phyloP scores from a whole-genome alignment of 2,888 invertebrate species.

The Biston stratarius region DNA sequence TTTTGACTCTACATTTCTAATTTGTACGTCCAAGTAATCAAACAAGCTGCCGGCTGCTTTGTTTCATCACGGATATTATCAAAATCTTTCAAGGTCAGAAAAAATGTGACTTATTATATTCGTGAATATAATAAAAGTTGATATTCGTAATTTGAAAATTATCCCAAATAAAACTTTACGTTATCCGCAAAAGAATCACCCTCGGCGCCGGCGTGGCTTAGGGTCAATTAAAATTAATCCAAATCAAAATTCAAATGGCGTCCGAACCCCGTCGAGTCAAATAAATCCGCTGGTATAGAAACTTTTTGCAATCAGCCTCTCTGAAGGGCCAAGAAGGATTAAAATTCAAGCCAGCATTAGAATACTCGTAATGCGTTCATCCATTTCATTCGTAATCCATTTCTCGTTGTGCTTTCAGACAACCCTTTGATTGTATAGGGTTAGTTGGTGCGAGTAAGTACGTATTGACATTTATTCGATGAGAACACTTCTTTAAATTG shows the following conservation, averaged over 20 bases:
- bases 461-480: no score
- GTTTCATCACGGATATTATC: no score
- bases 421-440: neutral
- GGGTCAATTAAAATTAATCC: slow-evolving; percentile 29
- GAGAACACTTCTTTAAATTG: neutral
- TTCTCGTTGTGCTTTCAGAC: neutral
- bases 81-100: neutral
- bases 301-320: slow-evolving; percentile 47
- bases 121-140: neutral
- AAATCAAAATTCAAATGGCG: slow-evolving; percentile 39
- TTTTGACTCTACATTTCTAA: no score
- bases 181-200: slow-evolving; percentile 8
- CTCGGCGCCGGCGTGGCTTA: slow-evolving; percentile 5
- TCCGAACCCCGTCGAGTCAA: slow-evolving; percentile 27
- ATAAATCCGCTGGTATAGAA: slow-evolving; percentile 45
- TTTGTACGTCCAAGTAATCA: no score
- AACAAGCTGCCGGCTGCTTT: no score
- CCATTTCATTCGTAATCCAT: neutral
- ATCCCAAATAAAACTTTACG: slow-evolving; percentile 13
- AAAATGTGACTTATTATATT: neutral
- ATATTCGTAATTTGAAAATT: slow-evolving; percentile 1
- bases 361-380: neutral
- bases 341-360: slow-evolving; percentile 49
- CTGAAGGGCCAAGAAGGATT: slow-evolving; percentile 46
- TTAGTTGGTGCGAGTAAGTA: no score